Percentiles rank a stretch among this genome's conserved stretches.
These are phyloP conservation scores for Formica exsecta DNA, from an alignment of 1,140 invertebrate species.

Conservation along the genomic window DNA sequence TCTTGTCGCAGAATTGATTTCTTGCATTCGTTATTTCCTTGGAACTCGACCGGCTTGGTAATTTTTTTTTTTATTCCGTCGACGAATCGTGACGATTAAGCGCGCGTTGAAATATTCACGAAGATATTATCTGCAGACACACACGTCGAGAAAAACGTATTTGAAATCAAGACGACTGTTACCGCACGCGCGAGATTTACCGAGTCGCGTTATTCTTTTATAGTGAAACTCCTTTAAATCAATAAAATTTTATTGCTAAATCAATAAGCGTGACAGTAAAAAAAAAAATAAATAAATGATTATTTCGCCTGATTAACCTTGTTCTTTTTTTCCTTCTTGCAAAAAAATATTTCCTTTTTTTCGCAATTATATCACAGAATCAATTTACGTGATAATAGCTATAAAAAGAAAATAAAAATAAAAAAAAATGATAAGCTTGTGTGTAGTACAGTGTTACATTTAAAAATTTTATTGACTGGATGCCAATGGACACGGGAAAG, in stretches of 20 bases:
- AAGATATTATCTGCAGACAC: slow-evolving; percentile 45
- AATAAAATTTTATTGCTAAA: slow-evolving; percentile 2
- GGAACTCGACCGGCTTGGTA: slow-evolving; percentile 45
- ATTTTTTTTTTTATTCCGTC: slow-evolving; percentile 12
- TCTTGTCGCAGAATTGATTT: slow-evolving; percentile 76
- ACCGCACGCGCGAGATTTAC: not conserved
- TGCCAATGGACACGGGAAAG: slow-evolving; percentile 35
- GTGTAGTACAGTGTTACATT: slow-evolving; percentile 26
- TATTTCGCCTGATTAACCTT: not conserved
- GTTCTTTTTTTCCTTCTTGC: not conserved
- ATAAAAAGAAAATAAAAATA: slow-evolving; percentile 20
- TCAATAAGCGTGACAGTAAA: not conserved
- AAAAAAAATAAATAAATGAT: not conserved
- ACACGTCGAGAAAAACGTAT: slow-evolving; percentile 22
- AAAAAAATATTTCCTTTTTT: not conserved
- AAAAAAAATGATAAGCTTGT: not conserved
- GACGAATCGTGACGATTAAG: slow-evolving; percentile 51
- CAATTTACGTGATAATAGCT: slow-evolving; percentile 16
- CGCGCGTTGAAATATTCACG: slow-evolving; percentile 54
- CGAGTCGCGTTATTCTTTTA: not conserved
- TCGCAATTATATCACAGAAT: slow-evolving; percentile 10
- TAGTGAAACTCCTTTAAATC: not conserved
- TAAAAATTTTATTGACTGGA: slow-evolving; percentile 39
- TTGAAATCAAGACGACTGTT: slow-evolving; percentile 62
- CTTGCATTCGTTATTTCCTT: slow-evolving; percentile 77